These are phyloP conservation scores for Magallana nippona DNA, from an alignment of 2,888 invertebrate species.

Conservation along the genomic window DNA sequence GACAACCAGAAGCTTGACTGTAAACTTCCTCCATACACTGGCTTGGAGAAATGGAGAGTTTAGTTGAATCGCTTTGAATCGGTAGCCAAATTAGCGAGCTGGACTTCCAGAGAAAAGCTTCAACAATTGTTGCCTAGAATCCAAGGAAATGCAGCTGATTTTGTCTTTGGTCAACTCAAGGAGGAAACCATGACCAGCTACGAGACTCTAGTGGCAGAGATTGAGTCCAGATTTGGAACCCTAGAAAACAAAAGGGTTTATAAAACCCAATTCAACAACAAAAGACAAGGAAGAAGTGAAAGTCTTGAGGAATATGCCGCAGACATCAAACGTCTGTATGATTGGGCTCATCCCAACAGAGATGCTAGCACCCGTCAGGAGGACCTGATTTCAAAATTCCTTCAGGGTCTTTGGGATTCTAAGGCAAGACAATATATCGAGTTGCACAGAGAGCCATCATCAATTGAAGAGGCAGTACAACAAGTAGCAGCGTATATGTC, in stretches of 20 bases:
- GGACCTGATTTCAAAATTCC: conserved; percentile 50
- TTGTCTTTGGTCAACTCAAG: neutral
- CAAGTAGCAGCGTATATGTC: neutral
- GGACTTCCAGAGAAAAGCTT: too few species aligned
- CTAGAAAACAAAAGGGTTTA: neutral
- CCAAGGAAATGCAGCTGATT: neutral
- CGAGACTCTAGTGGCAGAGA: neutral
- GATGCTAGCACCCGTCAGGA: conserved; percentile 48
- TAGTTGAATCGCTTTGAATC: too few species aligned
- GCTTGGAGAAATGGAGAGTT: too few species aligned
- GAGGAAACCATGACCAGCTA: neutral
- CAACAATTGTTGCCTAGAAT: too few species aligned
- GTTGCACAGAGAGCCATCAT: conserved; percentile 25
- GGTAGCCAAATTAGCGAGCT: too few species aligned
- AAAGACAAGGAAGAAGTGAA: conserved; percentile 44
- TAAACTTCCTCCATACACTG: too few species aligned
- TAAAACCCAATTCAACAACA: conserved; percentile 4
- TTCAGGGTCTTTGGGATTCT: conserved; percentile 48
- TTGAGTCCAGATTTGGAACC: neutral
- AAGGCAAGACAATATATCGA: conserved; percentile 42
- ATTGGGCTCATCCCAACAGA: conserved; percentile 46
- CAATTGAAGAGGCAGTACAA: conserved; percentile 39
- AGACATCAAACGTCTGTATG: conserved; percentile 51
- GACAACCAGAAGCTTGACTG: too few species aligned
- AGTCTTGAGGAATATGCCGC: conserved; percentile 52